phyloP scores from a whole-genome alignment of 2,113 vertebrate species.

The Pampusana beccarii region DNA sequence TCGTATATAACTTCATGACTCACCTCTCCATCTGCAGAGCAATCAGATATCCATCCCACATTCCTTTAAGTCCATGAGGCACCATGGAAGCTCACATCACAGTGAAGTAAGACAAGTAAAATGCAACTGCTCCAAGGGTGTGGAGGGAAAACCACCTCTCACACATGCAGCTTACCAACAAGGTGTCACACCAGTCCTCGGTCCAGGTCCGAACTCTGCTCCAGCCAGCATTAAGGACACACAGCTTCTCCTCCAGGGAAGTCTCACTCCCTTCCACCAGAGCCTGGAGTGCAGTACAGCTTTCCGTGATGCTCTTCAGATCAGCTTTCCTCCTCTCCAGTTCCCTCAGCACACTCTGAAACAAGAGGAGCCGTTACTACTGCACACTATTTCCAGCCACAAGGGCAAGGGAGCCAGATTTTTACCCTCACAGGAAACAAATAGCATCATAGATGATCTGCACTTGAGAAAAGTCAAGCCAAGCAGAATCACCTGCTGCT shows the following conservation, averaged over 20 bases:
- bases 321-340: conserved; percentile 88
- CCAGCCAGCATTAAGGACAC: conserved; percentile 87
- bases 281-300: conserved; percentile 84
- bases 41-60: neutral
- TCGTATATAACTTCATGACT: neutral
- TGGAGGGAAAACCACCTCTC: neutral
- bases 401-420: neutral
- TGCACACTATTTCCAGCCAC: neutral
- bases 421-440: neutral
- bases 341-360: conserved; percentile 90
- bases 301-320: conserved; percentile 84
- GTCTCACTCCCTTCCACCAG: conserved; percentile 86
- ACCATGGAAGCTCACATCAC: neutral
- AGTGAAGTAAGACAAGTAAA: neutral
- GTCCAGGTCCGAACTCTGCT: conserved; percentile 87
- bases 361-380: conserved; percentile 16
- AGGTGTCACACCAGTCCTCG: conserved; percentile 90
- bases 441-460: neutral
- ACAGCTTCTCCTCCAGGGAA: conserved; percentile 86
- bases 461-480: neutral
- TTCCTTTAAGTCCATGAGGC: neutral
- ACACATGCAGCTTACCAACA: conserved; percentile 78
- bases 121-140: neutral
- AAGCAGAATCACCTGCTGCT: neutral
- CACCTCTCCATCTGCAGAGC: neutral